phyloP scores from a whole-genome alignment of 2,113 vertebrate genomes.

The Muntiacus reevesi region DNA sequence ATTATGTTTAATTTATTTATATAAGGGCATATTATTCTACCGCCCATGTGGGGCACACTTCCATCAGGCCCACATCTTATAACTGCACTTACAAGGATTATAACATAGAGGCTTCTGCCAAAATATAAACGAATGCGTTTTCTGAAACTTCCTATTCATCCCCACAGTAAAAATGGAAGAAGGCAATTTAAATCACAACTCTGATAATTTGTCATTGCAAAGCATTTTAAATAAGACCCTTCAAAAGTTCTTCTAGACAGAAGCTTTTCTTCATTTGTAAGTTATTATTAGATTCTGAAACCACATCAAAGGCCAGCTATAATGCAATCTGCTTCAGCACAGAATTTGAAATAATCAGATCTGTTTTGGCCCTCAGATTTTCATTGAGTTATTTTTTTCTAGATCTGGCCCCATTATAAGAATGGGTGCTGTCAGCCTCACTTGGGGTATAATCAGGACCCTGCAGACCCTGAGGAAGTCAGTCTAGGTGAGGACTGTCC shows the following conservation, averaged over 20 bases:
- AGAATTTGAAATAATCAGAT: background rate
- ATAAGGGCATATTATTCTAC: background rate
- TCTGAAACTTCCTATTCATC: background rate
- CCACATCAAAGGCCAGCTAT: conserved; percentile 23
- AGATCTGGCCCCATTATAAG: background rate
- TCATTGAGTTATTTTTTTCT: background rate
- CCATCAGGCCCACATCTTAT: background rate
- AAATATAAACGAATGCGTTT: background rate
- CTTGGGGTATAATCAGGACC: background rate
- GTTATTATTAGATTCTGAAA: conserved; percentile 45
- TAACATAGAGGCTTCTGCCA: background rate
- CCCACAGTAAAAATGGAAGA: background rate
- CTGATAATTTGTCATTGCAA: conserved; percentile 21
- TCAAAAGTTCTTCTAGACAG: conserved; percentile 27
- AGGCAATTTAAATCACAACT: conserved; percentile 40
- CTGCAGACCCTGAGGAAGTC: background rate
- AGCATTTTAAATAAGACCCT: conserved; percentile 34
- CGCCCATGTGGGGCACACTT: background rate
- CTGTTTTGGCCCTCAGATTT: background rate
- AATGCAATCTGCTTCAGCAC: conserved; percentile 18
- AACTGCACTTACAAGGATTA: background rate
- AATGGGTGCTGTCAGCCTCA: background rate
- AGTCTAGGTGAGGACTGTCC: background rate
- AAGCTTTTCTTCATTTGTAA: conserved; percentile 52
- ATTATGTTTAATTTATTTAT: background rate